Percentiles rank a stretch among this genome's conserved stretches.
These are phyloP conservation scores for Clarias macrocephalus DNA, from an alignment of 2,113 vertebrate genomes.

Conservation along the genomic window DNA sequence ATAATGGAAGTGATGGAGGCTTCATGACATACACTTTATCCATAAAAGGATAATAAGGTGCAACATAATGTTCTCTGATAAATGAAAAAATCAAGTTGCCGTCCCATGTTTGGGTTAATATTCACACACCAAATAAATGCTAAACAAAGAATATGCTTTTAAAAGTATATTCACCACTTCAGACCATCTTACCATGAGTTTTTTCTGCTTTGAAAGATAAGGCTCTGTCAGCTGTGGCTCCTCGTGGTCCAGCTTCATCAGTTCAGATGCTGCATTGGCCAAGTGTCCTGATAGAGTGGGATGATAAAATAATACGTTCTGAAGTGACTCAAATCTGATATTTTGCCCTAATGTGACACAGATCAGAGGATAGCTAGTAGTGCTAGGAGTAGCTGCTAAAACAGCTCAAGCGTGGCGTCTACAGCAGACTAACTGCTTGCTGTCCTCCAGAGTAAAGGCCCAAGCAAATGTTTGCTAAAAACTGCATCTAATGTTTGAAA, in stretches of 20 bases:
- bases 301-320: neutral
- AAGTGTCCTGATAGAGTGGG: constrained; percentile 82
- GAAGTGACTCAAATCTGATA: too few relatives aligned
- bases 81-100: neutral
- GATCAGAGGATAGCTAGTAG: too few relatives aligned
- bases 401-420: too few relatives aligned
- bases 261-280: constrained; percentile 88
- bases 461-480: too few relatives aligned
- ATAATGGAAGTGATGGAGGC: neutral
- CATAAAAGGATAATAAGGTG: neutral
- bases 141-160: neutral
- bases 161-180: neutral
- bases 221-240: constrained; percentile 95
- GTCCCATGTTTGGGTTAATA: neutral
- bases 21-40: neutral
- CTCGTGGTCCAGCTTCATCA: constrained; percentile 96
- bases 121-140: neutral
- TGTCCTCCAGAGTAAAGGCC: too few relatives aligned
- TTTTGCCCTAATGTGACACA: too few relatives aligned
- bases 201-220: constrained; percentile 98
- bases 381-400: too few relatives aligned
- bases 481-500: too few relatives aligned
- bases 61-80: neutral
- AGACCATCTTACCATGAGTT: constrained; percentile 88
- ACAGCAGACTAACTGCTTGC: too few relatives aligned